Conservation (phyloP, 2,113 vertebrate species). For the Oreochromis aureus region DNA sequence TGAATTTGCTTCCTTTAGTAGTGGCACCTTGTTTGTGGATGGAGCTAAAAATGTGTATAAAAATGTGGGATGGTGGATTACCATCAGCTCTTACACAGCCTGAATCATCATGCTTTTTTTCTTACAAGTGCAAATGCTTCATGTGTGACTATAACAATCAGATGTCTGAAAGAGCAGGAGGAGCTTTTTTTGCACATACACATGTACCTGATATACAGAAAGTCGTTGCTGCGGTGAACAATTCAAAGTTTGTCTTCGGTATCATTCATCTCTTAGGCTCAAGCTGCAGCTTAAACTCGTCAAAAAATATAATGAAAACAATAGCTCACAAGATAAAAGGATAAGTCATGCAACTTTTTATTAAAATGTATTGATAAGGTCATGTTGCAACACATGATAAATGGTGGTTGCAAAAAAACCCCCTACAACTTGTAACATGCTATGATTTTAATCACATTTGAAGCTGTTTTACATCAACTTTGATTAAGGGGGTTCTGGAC, state of each 20-base stretch:
- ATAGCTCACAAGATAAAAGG: not conserved
- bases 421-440: not conserved
- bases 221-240: not conserved
- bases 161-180: not conserved
- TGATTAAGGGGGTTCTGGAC: not conserved
- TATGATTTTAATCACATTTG: not conserved
- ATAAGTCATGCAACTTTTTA: not conserved
- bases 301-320: not conserved
- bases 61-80: conserved; percentile 17
- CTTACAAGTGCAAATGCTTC: not conserved
- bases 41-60: conserved; percentile 27
- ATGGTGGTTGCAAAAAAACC: not conserved
- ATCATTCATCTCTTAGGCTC: not conserved
- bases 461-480: not conserved
- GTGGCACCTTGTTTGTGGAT: not conserved
- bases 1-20: not conserved
- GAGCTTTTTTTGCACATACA: not conserved
- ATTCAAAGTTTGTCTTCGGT: not conserved
- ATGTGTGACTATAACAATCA: not conserved
- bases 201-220: not conserved
- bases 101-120: conserved; percentile 5
- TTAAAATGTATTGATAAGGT: not conserved
- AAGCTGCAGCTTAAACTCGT: not conserved
- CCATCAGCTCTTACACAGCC: conserved; percentile 15
- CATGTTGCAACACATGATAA: not conserved